Conservation (phyloP, 92 coral and sea anemone genomes). For the Phenganax stokvisi region DNA sequence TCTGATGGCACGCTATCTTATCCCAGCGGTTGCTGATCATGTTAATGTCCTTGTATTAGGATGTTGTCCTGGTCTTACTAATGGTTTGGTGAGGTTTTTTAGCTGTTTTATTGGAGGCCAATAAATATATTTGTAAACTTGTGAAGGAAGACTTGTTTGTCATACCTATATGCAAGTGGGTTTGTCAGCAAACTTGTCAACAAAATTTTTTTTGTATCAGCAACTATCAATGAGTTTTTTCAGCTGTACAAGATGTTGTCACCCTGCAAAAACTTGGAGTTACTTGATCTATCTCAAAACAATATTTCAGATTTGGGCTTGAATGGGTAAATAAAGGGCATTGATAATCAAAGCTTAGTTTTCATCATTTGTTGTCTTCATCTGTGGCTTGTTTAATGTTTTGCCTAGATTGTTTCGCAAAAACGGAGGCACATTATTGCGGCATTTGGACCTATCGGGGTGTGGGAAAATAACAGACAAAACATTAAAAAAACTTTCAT, state of each 20-base stretch:
- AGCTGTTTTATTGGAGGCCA: background rate
- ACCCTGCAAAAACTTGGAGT: slow-evolving; percentile 70
- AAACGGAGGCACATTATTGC: slow-evolving; percentile 66
- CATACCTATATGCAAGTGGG: too few species aligned
- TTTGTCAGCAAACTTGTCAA: background rate
- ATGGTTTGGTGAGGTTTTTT: slow-evolving; percentile 80
- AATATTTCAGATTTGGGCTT: slow-evolving; percentile 88
- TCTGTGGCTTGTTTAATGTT: background rate
- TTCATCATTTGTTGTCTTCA: background rate
- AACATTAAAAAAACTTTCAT: slow-evolving; percentile 68
- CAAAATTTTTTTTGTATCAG: background rate
- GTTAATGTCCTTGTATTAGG: slow-evolving; percentile 73
- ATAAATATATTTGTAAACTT: background rate
- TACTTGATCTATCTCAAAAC: slow-evolving; percentile 78
- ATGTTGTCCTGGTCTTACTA: slow-evolving; percentile 85
- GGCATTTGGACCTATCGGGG: slow-evolving; percentile 76
- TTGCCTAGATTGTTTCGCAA: slow-evolving; percentile 66
- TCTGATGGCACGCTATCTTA: slow-evolving; percentile 72
- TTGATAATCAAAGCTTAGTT: background rate
- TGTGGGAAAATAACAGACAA: slow-evolving; percentile 86
- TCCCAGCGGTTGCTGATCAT: slow-evolving; percentile 73
- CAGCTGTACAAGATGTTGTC: slow-evolving; percentile 91
- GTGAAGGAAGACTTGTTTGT: background rate
- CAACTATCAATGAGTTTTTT: background rate
- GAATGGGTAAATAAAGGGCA: slow-evolving; percentile 61